These are phyloP conservation scores for Propithecus perrieri DNA, from an alignment of 2,797 vertebrate genomes.

Conservation along the genomic window DNA sequence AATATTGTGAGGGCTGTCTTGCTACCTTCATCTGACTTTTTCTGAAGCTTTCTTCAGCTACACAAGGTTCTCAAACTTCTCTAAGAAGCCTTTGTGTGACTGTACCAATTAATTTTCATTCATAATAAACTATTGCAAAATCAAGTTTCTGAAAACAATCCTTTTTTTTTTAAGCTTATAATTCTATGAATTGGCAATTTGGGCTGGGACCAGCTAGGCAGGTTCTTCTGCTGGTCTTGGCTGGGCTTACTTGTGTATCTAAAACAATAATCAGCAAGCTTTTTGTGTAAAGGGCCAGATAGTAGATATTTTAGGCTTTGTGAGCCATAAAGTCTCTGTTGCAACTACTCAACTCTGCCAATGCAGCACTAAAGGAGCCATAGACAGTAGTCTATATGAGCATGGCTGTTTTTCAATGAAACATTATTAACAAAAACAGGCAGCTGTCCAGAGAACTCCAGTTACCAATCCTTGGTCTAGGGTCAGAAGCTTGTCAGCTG, in stretches of 20 bases:
- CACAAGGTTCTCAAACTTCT: background rate
- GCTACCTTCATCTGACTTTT: background rate
- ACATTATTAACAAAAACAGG: constrained; percentile 18
- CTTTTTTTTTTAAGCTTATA: background rate
- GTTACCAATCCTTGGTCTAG: background rate
- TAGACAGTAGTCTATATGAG: background rate
- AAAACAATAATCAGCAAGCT: background rate
- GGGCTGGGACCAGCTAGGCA: background rate
- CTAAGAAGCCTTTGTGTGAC: background rate
- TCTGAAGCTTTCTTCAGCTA: background rate
- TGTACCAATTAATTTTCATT: background rate
- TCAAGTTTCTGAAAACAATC: background rate
- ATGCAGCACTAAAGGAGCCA: background rate
- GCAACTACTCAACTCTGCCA: background rate
- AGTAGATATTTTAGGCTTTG: background rate
- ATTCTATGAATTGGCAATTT: background rate
- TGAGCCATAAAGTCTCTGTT: background rate
- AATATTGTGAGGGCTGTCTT: background rate
- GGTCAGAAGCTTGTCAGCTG: background rate
- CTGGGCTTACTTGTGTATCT: background rate
- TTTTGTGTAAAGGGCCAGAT: background rate
- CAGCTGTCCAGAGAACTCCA: background rate
- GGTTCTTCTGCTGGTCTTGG: background rate
- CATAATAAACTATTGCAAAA: background rate
- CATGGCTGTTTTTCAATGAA: background rate